Evolutionary conservation across 2,888 invertebrate species (phyloP), one percentile per base, ranked within the genome.

Genomic region (Lamproptera curius): DNA sequence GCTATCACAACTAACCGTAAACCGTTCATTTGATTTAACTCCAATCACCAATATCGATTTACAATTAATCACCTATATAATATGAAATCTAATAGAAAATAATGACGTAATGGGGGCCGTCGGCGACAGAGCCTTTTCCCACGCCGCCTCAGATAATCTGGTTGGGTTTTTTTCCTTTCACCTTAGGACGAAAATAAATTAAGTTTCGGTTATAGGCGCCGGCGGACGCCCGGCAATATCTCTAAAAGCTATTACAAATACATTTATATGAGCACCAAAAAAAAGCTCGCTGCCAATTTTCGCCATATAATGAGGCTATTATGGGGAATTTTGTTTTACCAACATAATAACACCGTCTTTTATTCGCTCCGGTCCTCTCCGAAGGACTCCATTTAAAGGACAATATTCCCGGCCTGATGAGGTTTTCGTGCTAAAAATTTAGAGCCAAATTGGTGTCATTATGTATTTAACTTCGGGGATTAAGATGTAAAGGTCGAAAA

Each of bases 211-310:
- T 76, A 85, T 84, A 84, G 84, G 77, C 78, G 75, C 73, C 78
- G 76, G 64, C 68, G 74, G 75, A 77, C 71, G 76, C 67, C 76
- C 81, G 79, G 70, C 86, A 83, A 85, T 87, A 85, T 86, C 79
- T 86, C 85, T 86, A 85, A 83, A 86, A 85, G 84, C 86, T 86
- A 85, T 85, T 85, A 85, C 87, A 86, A 86, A 87, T 85, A 86
- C 86, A 85, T 86, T 86, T 85, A 86, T 86, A 85, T 80, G 72
- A 76, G 78, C 73, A 67, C 80, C 83, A 83, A 86, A 87, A 87
- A 28, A 85, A 85, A 86, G 72, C 75, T 85, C 80, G 82, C 76
- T 78, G 70, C 77, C 87, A 87, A 87, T 87, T 87, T 87, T 86
- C 87, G 87, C 87, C 86, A 86, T 80, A 85, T 87, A 87, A 87